Evolutionary conservation across 2,113 vertebrate species (phyloP).

Genomic region (Barbus barbus): DNA sequence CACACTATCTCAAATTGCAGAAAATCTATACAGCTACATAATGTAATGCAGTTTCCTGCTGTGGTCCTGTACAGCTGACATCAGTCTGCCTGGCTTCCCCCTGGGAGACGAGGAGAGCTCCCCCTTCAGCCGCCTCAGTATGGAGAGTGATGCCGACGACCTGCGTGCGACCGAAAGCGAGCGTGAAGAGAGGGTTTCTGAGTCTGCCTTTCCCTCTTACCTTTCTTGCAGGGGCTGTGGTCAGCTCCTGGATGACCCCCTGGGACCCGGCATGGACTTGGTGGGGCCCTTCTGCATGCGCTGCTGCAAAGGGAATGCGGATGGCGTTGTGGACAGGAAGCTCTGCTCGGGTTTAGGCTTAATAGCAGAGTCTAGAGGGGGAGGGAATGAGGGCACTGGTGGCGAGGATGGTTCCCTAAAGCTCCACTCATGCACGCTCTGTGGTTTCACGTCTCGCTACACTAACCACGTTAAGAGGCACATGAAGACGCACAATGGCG

Average conservation of each 20-base stretch:
- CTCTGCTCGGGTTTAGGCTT: conserved; percentile 58
- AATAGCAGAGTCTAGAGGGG: conserved; percentile 50
- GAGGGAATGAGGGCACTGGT: conserved; percentile 55
- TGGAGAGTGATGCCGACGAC: conserved; percentile 86
- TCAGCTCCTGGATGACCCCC: conserved; percentile 77
- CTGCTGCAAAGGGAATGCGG: conserved; percentile 74
- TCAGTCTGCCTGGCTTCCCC: conserved; percentile 83
- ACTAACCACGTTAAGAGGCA: conserved; percentile 97
- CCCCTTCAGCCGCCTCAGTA: conserved; percentile 83
- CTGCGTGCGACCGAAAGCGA: conserved; percentile 71
- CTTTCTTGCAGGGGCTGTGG: conserved; percentile 86
- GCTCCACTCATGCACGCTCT: conserved; percentile 89
- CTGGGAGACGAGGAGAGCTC: conserved; percentile 89
- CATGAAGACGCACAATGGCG: conserved; percentile 98
- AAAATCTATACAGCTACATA: conserved; percentile 9
- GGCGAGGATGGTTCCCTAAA: conserved; percentile 71
- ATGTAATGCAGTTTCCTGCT: conserved; percentile 34
- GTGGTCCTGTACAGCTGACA: conserved; percentile 80
- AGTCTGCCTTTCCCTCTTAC: conserved; percentile 69
- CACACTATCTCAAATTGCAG: background rate
- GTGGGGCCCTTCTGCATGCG: conserved; percentile 75
- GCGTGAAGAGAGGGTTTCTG: conserved; percentile 69
- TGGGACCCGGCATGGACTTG: conserved; percentile 72
- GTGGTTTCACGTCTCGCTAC: conserved; percentile 94
- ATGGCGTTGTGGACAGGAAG: conserved; percentile 59